Percentiles rank a stretch among this genome's conserved stretches.
These are phyloP conservation scores for Drosophila persimilis DNA, from an alignment of 1,140 invertebrate genomes.

Conservation along the genomic window DNA sequence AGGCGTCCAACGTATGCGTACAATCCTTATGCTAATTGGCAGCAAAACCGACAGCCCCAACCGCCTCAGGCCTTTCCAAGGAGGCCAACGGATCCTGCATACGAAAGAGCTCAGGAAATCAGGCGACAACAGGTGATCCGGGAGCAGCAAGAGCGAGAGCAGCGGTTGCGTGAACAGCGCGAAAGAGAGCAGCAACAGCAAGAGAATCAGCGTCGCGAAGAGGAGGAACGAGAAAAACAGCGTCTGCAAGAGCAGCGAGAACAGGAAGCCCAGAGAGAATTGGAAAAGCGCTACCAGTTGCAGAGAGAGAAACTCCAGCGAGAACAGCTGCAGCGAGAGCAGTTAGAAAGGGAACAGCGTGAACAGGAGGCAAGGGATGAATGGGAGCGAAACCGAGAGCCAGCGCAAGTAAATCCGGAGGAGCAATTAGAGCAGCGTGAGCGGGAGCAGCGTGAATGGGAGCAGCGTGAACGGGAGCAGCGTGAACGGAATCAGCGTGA, in stretches of 20 bases:
- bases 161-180: background rate
- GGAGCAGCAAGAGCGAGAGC: constrained; percentile 9
- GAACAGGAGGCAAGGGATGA: background rate
- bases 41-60: background rate
- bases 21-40: background rate
- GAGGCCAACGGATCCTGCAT: constrained; percentile 11
- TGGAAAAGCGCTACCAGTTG: background rate
- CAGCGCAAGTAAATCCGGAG: background rate
- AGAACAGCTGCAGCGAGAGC: constrained; percentile 11
- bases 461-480: too few species aligned
- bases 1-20: too few species aligned
- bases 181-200: background rate
- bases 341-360: background rate
- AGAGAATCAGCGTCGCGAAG: constrained; percentile 11
- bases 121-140: constrained; percentile 17
- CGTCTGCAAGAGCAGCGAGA: constrained; percentile 20
- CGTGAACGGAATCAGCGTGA: too few species aligned
- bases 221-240: constrained; percentile 11
- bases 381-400: background rate
- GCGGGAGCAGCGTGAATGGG: too few species aligned
- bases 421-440: background rate
- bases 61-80: background rate
- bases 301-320: background rate
- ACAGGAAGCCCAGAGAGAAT: constrained; percentile 7
- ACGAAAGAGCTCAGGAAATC: constrained; percentile 16